These are phyloP conservation scores for Alexandromys fortis DNA, from an alignment of 2,113 vertebrate species.

Conservation along the genomic window DNA sequence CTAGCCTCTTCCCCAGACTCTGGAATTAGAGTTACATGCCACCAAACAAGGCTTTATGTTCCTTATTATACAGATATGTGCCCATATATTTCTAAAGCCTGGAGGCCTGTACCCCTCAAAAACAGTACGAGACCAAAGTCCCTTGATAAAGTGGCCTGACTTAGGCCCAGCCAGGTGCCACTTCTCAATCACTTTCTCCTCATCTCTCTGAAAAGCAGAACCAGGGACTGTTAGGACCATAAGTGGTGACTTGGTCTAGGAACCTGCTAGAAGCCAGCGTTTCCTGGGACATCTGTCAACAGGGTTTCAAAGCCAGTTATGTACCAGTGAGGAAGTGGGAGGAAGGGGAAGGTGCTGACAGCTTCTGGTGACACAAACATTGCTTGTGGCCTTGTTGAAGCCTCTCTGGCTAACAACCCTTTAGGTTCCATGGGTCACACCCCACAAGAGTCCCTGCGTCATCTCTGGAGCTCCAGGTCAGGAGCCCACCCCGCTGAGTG, in stretches of 20 bases:
- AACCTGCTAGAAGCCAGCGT: neutral
- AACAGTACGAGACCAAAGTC: neutral
- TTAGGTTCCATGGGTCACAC: neutral
- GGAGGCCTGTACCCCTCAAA: neutral
- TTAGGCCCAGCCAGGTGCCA: neutral
- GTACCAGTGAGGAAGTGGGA: neutral
- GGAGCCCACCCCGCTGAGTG: neutral
- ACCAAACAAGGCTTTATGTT: neutral
- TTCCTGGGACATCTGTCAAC: neutral
- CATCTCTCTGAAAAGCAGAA: neutral
- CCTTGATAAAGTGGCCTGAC: neutral
- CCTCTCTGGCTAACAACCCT: neutral
- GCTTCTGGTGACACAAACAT: neutral
- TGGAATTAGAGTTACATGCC: neutral
- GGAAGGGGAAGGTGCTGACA: neutral
- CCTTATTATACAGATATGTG: neutral
- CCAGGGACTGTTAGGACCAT: fast-evolving
- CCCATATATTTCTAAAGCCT: neutral
- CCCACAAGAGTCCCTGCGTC: neutral
- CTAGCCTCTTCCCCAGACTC: neutral
- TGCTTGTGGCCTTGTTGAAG: neutral
- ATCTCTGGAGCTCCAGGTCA: neutral
- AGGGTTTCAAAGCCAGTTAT: neutral
- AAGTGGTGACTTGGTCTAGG: neutral
- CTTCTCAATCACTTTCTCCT: neutral